phyloP scores from a whole-genome alignment of 2,888 invertebrate species.

The Drosophila borborema region DNA sequence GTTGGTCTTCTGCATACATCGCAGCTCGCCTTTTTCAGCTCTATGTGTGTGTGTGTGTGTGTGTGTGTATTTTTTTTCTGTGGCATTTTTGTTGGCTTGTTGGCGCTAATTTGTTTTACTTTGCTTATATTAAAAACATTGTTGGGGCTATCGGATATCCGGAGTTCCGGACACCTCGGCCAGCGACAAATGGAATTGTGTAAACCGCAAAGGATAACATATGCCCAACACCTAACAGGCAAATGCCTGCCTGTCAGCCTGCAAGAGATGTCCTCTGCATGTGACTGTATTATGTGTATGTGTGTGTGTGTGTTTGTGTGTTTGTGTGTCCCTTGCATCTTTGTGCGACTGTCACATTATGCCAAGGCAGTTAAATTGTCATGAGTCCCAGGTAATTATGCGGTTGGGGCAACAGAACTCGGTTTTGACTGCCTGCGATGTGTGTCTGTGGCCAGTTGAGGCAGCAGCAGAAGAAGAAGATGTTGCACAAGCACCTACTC shows the following conservation, averaged over 20 bases:
- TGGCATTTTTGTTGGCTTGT: conserved; percentile 36
- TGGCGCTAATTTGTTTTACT: conserved; percentile 77
- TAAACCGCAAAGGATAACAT: conserved; percentile 78
- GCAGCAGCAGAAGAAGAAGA: conserved; percentile 18
- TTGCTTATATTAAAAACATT: conserved; percentile 80
- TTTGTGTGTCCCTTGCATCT: conserved; percentile 30
- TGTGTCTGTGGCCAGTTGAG: conserved; percentile 38
- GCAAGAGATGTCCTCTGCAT: conserved; percentile 30
- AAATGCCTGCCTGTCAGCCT: conserved; percentile 17
- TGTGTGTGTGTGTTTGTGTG: conserved; percentile 4
- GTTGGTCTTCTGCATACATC: conserved; percentile 18
- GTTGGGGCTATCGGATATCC: conserved; percentile 57
- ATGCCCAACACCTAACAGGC: conserved; percentile 48
- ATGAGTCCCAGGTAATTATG: conserved; percentile 75
- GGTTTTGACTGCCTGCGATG: conserved; percentile 44
- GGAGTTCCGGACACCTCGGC: conserved; percentile 40
- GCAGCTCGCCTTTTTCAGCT: conserved; percentile 2
- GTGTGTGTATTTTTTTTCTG: conserved; percentile 15
- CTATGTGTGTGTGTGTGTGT: no score
- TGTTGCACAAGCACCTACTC: conserved; percentile 22
- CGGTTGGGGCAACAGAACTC: conserved; percentile 46
- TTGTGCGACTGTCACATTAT: conserved; percentile 66
- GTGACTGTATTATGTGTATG: no score
- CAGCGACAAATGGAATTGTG: conserved; percentile 63
- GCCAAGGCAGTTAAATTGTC: conserved; percentile 75